Evolutionary conservation across 2,113 vertebrate species (phyloP).

Genomic region (Onychorhynchus coronatus): DNA sequence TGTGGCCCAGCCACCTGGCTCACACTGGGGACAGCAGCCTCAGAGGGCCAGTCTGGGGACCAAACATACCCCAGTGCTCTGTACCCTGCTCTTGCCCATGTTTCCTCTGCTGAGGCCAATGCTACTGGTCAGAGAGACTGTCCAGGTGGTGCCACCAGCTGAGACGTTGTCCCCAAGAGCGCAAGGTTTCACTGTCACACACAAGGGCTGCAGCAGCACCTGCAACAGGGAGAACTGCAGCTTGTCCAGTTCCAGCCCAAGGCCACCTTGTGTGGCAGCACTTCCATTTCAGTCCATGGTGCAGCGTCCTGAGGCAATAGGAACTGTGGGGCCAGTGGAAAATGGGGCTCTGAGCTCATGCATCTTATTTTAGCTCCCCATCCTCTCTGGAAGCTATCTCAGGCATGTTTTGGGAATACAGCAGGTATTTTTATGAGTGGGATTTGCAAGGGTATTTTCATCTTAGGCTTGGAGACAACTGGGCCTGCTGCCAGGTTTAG

Average conservation of each 20-base stretch:
- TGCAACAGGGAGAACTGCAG: background rate
- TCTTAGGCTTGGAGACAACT: conserved; percentile 49
- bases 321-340: conserved; percentile 6
- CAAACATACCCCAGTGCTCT: background rate
- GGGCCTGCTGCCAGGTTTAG: conserved; percentile 59
- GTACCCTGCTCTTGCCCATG: background rate
- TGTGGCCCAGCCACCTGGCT: accelerated
- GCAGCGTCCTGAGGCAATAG: background rate
- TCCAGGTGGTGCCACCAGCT: background rate
- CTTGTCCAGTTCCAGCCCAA: accelerated
- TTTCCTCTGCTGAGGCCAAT: background rate
- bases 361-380: conserved; percentile 75
- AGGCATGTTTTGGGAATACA: conserved; percentile 73
- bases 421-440: conserved; percentile 70
- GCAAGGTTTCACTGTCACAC: background rate
- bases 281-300: conserved; percentile 52
- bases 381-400: conserved; percentile 77
- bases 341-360: conserved; percentile 67
- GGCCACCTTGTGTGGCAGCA: background rate
- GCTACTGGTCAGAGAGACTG: background rate
- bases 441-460: conserved; percentile 78
- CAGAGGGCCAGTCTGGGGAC: background rate
- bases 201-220: background rate
- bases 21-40: background rate
- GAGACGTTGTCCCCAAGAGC: background rate